Evolutionary conservation across 2,113 vertebrate genomes (phyloP).

Genomic region (Oryzias melastigma): DNA sequence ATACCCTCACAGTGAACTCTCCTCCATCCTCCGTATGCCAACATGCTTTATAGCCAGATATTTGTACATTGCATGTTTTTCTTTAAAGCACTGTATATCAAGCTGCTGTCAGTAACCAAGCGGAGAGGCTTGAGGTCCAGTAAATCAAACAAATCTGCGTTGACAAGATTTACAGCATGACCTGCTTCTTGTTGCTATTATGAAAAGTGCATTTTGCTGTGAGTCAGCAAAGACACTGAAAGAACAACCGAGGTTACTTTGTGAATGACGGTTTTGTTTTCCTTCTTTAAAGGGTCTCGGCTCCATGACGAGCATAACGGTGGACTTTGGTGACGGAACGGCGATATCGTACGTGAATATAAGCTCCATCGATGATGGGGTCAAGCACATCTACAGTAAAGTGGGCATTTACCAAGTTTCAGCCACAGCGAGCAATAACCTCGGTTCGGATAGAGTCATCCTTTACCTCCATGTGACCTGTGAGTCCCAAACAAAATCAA

Average conservation of each 20-base stretch:
- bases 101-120: conserved; percentile 27
- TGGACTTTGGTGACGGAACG: conserved; percentile 91
- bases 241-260: conserved; percentile 7
- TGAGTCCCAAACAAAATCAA: conserved; percentile 61
- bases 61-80: conserved; percentile 15
- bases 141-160: conserved; percentile 36
- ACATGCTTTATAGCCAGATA: background rate
- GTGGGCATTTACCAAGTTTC: conserved; percentile 91
- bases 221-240: conserved; percentile 14
- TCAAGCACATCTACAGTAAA: conserved; percentile 86
- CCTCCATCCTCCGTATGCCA: background rate
- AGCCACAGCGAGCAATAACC: conserved; percentile 84
- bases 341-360: conserved; percentile 88
- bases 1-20: background rate
- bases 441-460: conserved; percentile 85
- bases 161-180: conserved; percentile 40
- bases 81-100: conserved; percentile 16
- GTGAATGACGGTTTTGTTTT: conserved; percentile 37
- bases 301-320: conserved; percentile 86
- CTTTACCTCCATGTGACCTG: conserved; percentile 92
- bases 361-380: conserved; percentile 89
- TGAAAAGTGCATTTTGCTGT: conserved; percentile 23
- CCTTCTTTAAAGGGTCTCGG: conserved; percentile 81
- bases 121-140: conserved; percentile 4
- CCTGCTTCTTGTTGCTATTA: conserved; percentile 28